Conservation (phyloP, 1,140 invertebrate species). For the Aphelenchoides fujianensis region DNA sequence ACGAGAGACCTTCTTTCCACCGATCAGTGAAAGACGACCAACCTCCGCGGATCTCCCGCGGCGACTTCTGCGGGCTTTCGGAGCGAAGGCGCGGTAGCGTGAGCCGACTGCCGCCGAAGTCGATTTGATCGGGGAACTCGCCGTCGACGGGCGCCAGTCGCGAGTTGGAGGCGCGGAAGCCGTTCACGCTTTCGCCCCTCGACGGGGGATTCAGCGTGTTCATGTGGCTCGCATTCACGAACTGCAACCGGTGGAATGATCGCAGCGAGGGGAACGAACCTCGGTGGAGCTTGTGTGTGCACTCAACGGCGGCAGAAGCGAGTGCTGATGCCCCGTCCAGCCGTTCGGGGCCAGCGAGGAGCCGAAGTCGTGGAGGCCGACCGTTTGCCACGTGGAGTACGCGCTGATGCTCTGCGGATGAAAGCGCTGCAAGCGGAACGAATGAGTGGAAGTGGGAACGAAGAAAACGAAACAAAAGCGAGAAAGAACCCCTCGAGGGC, state of each 20-base stretch:
- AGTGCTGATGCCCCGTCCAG: neutral
- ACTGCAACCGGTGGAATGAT: neutral
- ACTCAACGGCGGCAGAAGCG: neutral
- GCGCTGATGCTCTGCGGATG: neutral
- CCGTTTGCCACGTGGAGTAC: neutral
- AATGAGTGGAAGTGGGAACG: neutral
- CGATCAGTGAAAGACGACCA: neutral
- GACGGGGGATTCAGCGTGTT: conserved; percentile 12
- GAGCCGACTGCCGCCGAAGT: neutral
- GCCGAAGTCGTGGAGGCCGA: neutral
- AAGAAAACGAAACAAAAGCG: no score
- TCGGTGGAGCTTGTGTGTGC: conserved; percentile 8
- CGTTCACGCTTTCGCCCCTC: neutral
- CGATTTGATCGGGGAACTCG: conserved; percentile 7
- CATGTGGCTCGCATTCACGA: neutral
- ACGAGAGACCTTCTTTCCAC: neutral
- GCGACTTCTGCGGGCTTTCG: conserved; percentile 23
- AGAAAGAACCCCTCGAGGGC: neutral
- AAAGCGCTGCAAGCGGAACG: neutral
- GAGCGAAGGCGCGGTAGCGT: conserved; percentile 19
- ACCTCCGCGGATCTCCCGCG: conserved; percentile 5
- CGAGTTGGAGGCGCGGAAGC: conserved; percentile 1
- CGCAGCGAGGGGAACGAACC: neutral
- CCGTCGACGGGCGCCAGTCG: neutral
- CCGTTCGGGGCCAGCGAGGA: neutral